Percentiles rank a stretch among this genome's conserved stretches.
phyloP scores from a whole-genome alignment of 1,140 invertebrate species.

The Luehdorfia chinensis region DNA sequence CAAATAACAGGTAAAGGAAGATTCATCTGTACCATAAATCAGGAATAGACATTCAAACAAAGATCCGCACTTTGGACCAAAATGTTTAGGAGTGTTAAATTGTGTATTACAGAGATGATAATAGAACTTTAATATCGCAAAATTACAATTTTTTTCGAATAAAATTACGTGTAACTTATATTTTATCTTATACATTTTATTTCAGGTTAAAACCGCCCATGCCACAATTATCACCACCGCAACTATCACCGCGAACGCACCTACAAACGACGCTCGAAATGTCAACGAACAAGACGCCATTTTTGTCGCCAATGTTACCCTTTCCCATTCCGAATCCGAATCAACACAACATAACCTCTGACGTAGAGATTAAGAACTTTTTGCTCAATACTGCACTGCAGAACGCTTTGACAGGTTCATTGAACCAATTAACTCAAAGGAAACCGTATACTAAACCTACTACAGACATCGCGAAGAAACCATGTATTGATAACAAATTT shows the following conservation, averaged over 20 bases:
- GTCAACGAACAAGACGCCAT: slow-evolving; percentile 28
- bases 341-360: slow-evolving; percentile 25
- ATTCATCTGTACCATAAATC: no score
- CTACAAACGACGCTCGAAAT: slow-evolving; percentile 25
- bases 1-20: no score
- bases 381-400: slow-evolving; percentile 56
- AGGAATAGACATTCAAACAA: no score
- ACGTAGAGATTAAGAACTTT: slow-evolving; percentile 51
- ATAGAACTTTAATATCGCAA: no score
- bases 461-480: slow-evolving; percentile 11
- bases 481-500: slow-evolving; percentile 20
- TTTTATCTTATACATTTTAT: no score
- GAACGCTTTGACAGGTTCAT: slow-evolving; percentile 41
- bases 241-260: slow-evolving; percentile 18
- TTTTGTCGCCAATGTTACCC: slow-evolving; percentile 36
- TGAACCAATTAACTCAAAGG: slow-evolving; percentile 31
- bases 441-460: slow-evolving; percentile 22
- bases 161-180: no score
- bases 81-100: no score
- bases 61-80: no score
- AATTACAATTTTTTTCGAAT: no score
- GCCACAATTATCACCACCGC: slow-evolving; percentile 14
- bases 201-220: slow-evolving; percentile 39
- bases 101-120: no score
- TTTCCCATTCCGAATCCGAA: slow-evolving; percentile 27